Evolutionary conservation across 2,113 vertebrate genomes (phyloP).

Genomic region (Petrocephalus microphthalmus): DNA sequence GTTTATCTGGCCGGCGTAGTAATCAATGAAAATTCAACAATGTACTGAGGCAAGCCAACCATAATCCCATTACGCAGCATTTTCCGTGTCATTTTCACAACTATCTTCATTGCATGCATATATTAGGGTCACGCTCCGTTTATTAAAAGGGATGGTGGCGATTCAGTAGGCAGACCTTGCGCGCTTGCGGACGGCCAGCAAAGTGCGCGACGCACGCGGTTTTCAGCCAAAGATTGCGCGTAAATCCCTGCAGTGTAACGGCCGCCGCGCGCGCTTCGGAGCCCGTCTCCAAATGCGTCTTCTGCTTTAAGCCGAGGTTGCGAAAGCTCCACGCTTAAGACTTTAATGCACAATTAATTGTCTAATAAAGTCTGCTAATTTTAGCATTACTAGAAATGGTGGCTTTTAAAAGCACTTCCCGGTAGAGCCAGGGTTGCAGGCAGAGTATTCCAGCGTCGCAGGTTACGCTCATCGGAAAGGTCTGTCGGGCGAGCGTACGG

Average conservation of each 20-base stretch:
- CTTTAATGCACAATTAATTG: constrained; percentile 3
- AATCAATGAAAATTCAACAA: not conserved
- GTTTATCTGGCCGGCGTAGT: not conserved
- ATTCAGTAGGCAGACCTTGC: not conserved
- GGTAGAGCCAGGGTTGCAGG: not conserved
- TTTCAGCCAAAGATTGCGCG: not conserved
- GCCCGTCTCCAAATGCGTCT: not conserved
- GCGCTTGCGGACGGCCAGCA: not conserved
- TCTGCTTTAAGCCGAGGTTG: not conserved
- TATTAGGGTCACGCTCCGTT: not conserved
- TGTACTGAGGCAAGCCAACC: not conserved
- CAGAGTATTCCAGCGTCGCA: not conserved
- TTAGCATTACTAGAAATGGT: not conserved
- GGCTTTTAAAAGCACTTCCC: not conserved
- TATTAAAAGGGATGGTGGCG: not conserved
- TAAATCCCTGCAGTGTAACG: not conserved
- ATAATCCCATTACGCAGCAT: not conserved
- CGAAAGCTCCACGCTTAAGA: not conserved
- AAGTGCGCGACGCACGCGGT: not conserved
- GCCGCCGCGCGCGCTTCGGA: not conserved
- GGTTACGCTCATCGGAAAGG: not conserved
- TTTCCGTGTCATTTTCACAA: not conserved
- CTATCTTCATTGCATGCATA: not conserved
- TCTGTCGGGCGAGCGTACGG: not conserved
- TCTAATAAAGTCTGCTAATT: not conserved